Base-by-base conservation (phyloP, 2,888 invertebrate species). In the Drosophila nr. perissopoda region DNA sequence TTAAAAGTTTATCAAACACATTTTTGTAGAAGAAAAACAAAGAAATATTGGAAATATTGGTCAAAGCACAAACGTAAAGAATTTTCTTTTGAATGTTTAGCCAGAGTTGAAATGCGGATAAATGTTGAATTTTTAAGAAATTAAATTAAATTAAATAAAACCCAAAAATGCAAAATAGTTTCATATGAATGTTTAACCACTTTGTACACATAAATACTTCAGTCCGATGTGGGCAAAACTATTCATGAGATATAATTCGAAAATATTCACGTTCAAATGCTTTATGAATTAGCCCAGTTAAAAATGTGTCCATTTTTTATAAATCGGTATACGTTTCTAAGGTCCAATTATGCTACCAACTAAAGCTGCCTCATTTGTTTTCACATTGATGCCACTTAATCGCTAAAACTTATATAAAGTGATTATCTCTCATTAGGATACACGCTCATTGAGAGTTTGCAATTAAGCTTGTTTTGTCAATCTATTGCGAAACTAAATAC, bases 401-500 rank as follows among this genome's bases (percentile, higher is more conserved):
- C 13, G 27, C n/a, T 29, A 1, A 27, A 4, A 11, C 33, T 33
- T 27, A 27, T 31, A 25, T n/a, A 42, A 21, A 5, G 16, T 18
- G 21, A 56, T 38, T 56, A 21, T 25, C 21, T 25, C 64, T 11
- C 21, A 21, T 29, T 33, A 48, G 25, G 38, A 27, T 6, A n/a
- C 16, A 5, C n/a, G 21, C 6, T 18, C 31, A 25, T 16, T 27
- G 33, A 40, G 38, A 61, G 61, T n/a, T 34, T 18, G 31, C 33
- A 56, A n/a, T 70, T 70, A 11, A 36, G 68, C 67, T 53, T 38
- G 49, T 67, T 67, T 67, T 67, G 29, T 40, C 27, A 58, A 31
- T 36, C 21, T 13, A 25, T 29, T 46, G 69, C 33, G 18, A n/a
- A 18, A 33, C 2, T 27, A 16, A 61, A 53, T 46, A 34, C 7